Evolutionary conservation across 2,888 invertebrate genomes (phyloP).

Genomic region (Miltochrista miniata): DNA sequence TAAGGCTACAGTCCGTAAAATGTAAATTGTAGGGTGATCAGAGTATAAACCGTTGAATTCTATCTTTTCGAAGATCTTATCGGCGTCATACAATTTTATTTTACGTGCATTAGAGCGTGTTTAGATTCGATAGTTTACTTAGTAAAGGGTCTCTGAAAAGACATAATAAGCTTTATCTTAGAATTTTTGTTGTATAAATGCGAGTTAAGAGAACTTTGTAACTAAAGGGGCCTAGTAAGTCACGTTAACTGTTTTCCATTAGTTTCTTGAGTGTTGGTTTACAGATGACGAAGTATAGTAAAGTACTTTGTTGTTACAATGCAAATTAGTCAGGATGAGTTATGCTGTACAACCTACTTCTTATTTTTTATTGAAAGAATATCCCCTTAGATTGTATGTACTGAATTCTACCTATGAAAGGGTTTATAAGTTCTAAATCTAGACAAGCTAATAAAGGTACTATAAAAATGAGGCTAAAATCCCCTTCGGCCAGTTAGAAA

Average conservation of each 20-base stretch:
- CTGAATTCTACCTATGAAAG: no score
- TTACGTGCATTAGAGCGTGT: conserved; percentile 22
- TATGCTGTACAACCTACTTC: no score
- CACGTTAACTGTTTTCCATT: not conserved
- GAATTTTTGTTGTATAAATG: conserved; percentile 1
- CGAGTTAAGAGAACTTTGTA: not conserved
- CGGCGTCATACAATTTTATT: conserved; percentile 33
- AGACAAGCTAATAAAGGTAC: no score
- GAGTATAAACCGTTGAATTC: conserved; percentile 21
- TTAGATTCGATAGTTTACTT: conserved; percentile 29
- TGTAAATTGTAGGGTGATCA: conserved; percentile 23
- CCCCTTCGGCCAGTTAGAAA: no score
- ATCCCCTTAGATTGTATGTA: no score
- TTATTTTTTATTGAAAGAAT: no score
- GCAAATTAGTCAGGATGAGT: no score
- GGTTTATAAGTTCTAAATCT: no score
- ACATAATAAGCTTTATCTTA: conserved; percentile 22
- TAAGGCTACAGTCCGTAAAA: conserved; percentile 8
- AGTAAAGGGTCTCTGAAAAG: conserved; percentile 31
- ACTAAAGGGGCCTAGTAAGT: not conserved
- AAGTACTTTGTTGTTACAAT: no score
- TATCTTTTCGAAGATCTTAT: conserved; percentile 26
- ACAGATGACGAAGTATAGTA: not conserved
- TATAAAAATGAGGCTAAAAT: no score
- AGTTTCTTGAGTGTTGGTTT: not conserved